Evolutionary conservation across 2,888 invertebrate species (phyloP), one percentile per base, ranked within the genome.

Genomic region (Horisme vitalbata): DNA sequence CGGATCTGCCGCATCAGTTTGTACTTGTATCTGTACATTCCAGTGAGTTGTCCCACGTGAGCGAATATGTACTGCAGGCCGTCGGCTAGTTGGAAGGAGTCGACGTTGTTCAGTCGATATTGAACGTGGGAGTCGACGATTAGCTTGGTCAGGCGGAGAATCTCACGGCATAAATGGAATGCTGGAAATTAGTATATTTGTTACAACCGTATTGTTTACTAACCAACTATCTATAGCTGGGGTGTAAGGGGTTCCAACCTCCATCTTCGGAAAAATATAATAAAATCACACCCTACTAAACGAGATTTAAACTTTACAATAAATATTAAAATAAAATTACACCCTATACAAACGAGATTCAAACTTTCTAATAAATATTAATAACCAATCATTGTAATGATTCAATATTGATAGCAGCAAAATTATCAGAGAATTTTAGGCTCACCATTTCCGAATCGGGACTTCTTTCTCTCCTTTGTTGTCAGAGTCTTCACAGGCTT

Each of bases 121-220:
- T 99, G 99, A 0, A 99, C 99, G 79, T 99, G 99, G 0, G 99
- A 98, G 88, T 99, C 99, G 41, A 99, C 98, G 4, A 99, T 97
- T 20, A 99, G 90, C 79, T 99, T 99, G 0, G 99, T 99, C 49
- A 99, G 90, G n/a, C 99, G 94, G 1, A 99, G 91, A 67, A 99
- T 99, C 91, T 99, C 99, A 59, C 99, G 95, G 76, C 99, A 99
- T 74, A 99, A 92, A 86, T 99, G 99, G 91, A 99, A 99, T 56
- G 99, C 98, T 95, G 77, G 6, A 9, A 10, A 11, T 6, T 11
- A 26, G 3, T 10, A 18, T 5, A n/a, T n/a, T n/a, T n/a, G n/a
- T n/a, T n/a, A n/a, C n/a, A n/a, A n/a, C n/a, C n/a, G n/a, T n/a
- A n/a, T n/a, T n/a, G n/a, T n/a, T n/a, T n/a, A n/a, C n/a, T n/a